A percentile compares a stretch with the other conserved stretches of the same genome.
Evolutionary conservation across 2,797 vertebrate genomes (phyloP).

Genomic region (Oryzias dopingdopingensis): DNA sequence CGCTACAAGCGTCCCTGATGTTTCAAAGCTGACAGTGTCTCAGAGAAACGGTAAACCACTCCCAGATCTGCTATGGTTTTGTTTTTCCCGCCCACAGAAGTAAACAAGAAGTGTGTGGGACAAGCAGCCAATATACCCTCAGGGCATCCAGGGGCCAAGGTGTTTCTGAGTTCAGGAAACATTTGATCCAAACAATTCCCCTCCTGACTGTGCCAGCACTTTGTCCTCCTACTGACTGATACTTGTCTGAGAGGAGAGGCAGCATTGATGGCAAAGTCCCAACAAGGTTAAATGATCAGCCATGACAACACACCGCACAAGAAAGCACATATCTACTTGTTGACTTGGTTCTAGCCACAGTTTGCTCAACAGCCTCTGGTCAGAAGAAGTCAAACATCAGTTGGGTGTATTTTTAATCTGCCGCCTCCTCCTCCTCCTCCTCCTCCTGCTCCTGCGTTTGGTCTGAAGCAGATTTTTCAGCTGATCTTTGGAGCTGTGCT

Average conservation of each 20-base stretch:
- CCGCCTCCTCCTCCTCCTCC: constrained; percentile 55
- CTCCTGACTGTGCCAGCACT: constrained; percentile 25
- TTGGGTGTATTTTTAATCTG: constrained; percentile 73
- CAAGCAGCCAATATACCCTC: constrained; percentile 51
- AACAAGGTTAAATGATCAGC: constrained; percentile 21
- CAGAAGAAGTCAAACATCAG: constrained; percentile 73
- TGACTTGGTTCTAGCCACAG: constrained; percentile 65
- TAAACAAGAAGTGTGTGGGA: constrained; percentile 55
- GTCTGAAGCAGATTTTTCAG: too few species aligned
- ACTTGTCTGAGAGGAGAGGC: constrained; percentile 12
- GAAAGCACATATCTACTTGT: constrained; percentile 59
- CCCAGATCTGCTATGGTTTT: constrained; percentile 51
- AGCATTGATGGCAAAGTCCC: constrained; percentile 19
- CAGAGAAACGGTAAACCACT: constrained; percentile 52
- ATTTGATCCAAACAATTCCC: constrained; percentile 46
- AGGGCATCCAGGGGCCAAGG: constrained; percentile 42
- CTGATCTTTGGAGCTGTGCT: too few species aligned
- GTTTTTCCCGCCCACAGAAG: constrained; percentile 66
- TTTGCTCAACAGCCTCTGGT: constrained; percentile 66
- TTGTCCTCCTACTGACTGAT: constrained; percentile 24
- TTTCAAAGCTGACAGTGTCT: constrained; percentile 51
- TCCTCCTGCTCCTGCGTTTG: constrained; percentile 17
- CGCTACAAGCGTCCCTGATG: constrained; percentile 47
- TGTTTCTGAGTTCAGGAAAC: constrained; percentile 35
- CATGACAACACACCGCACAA: constrained; percentile 28